phyloP scores from a whole-genome alignment of 1,140 invertebrate species.

The Limonius californicus region DNA sequence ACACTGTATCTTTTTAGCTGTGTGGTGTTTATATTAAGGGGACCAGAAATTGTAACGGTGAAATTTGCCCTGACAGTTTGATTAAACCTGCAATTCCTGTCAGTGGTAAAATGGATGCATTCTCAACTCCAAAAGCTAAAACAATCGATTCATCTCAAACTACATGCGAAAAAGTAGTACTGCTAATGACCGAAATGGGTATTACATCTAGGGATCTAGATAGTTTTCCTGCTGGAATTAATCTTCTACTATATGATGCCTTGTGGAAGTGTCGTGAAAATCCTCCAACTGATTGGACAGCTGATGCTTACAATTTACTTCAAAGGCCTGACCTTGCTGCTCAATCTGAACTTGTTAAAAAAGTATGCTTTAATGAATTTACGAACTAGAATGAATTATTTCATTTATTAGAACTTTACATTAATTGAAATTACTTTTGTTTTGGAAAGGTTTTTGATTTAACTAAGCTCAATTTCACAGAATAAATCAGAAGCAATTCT shows the following conservation, averaged over 20 bases:
- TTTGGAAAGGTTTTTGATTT: no score
- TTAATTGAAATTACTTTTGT: no score
- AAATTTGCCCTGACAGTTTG: slow-evolving; percentile 23
- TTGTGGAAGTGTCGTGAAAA: slow-evolving; percentile 70
- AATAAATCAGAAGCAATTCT: neutral
- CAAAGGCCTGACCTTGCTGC: slow-evolving; percentile 72
- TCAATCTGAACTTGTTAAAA: slow-evolving; percentile 48
- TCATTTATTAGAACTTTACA: no score
- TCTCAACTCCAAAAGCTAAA: neutral
- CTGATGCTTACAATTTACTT: slow-evolving; percentile 72
- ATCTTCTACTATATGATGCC: slow-evolving; percentile 69
- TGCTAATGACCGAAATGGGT: slow-evolving; percentile 48
- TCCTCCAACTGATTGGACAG: slow-evolving; percentile 75
- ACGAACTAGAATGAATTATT: no score
- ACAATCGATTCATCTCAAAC: neutral
- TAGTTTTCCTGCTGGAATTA: slow-evolving; percentile 69
- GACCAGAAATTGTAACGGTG: neutral
- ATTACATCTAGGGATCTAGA: slow-evolving; percentile 70
- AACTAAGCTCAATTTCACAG: neutral
- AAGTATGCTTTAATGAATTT: no score
- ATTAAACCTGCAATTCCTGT: neutral
- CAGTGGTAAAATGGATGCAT: neutral
- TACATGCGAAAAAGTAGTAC: slow-evolving; percentile 23
- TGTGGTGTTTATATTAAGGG: slow-evolving; percentile 28
- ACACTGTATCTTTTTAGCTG: slow-evolving; percentile 32